These are phyloP conservation scores for Philonicus albiceps DNA, from an alignment of 2,888 invertebrate genomes.

Conservation along the genomic window DNA sequence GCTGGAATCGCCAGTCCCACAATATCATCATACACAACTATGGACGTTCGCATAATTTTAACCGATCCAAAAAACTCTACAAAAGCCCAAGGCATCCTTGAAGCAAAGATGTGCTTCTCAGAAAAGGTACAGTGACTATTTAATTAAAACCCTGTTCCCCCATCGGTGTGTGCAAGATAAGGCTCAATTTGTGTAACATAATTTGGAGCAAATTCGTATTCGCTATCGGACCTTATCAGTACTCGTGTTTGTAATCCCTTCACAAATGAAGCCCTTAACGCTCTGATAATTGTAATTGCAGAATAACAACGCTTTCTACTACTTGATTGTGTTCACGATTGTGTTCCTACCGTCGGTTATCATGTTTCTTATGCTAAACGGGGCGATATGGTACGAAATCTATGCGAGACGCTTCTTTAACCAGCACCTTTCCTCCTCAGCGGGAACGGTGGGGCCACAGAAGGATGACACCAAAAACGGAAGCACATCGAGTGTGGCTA, in stretches of 20 bases:
- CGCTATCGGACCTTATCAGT: background rate
- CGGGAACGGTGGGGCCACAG: background rate
- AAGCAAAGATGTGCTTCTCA: slow-evolving; percentile 56
- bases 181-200: background rate
- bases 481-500: slow-evolving; percentile 40
- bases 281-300: slow-evolving; percentile 48
- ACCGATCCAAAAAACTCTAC: slow-evolving; percentile 49
- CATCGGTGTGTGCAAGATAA: background rate
- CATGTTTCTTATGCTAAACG: slow-evolving; percentile 66
- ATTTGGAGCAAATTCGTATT: background rate
- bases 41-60: slow-evolving; percentile 54
- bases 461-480: background rate
- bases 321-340: slow-evolving; percentile 57
- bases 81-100: slow-evolving; percentile 45
- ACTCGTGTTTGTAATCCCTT: background rate
- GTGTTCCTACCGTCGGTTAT: slow-evolving; percentile 65
- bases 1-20: slow-evolving; percentile 64
- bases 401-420: slow-evolving; percentile 62
- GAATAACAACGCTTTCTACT: slow-evolving; percentile 55
- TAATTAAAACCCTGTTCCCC: background rate
- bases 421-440: background rate
- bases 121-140: slow-evolving; percentile 52
- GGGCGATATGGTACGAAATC: slow-evolving; percentile 65
- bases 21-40: slow-evolving; percentile 58
- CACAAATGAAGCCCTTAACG: background rate